phyloP scores from a whole-genome alignment of 2,888 invertebrate species.

The Athrips mouffetella region DNA sequence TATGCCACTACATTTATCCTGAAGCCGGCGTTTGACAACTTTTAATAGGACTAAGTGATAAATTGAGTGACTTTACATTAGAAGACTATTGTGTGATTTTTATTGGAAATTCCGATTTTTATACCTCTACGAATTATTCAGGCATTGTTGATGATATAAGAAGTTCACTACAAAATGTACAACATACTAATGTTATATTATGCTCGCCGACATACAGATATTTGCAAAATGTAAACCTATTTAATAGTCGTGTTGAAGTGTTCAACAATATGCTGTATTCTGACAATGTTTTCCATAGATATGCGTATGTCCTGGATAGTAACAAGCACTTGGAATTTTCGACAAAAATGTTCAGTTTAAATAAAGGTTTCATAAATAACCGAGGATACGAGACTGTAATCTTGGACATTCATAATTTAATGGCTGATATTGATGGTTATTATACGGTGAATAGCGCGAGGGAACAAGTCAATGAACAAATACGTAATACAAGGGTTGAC shows the following conservation, averaged over 20 bases:
- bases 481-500: not conserved
- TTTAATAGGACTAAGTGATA: not conserved
- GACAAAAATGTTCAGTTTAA: not conserved
- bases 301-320: constrained; percentile 3
- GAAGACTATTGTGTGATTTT: not conserved
- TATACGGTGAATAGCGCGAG: not conserved
- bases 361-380: not conserved
- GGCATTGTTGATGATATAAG: not conserved
- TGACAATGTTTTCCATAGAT: not conserved
- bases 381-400: not conserved
- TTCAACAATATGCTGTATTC: constrained; percentile 1
- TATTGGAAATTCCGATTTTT: not conserved
- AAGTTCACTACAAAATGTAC: not conserved
- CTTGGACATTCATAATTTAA: not conserved
- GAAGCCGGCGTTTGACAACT: not conserved
- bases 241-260: not conserved
- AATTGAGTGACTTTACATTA: not conserved
- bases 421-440: not conserved
- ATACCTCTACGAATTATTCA: not conserved
- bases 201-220: constrained; percentile 1
- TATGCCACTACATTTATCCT: not conserved
- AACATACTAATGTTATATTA: constrained; percentile 10
- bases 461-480: not conserved
- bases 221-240: not conserved
- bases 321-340: constrained; percentile 7